Conservation (phyloP, 1,140 invertebrate species). For the Drosophila pandora region DNA sequence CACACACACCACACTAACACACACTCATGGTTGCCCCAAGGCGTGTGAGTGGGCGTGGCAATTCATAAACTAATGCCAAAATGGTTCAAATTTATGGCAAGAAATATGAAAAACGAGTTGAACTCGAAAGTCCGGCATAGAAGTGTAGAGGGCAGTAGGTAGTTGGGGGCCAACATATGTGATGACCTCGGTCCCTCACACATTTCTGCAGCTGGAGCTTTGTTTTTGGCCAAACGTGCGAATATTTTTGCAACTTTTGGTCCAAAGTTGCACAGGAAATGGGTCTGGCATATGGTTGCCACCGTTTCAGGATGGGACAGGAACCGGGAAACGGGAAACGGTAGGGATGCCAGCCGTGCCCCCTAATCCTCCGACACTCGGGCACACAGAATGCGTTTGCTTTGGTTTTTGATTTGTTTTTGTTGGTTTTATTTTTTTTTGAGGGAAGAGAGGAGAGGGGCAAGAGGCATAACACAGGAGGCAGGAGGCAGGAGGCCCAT, state of each 20-base stretch:
- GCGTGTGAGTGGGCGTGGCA: conserved; percentile 32
- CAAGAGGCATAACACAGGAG: background rate
- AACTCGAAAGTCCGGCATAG: conserved; percentile 56
- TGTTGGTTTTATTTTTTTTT: conserved; percentile 55
- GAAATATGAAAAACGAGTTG: conserved; percentile 69
- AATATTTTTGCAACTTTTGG: conserved; percentile 81
- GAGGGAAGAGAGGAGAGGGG: background rate
- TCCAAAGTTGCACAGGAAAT: conserved; percentile 78
- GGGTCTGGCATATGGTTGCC: conserved; percentile 64
- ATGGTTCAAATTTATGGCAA: conserved; percentile 74
- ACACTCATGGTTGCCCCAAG: background rate
- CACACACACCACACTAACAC: conserved; percentile 5
- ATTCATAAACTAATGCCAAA: conserved; percentile 64
- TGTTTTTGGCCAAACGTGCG: conserved; percentile 77
- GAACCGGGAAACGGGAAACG: conserved; percentile 6
- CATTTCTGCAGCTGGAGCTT: conserved; percentile 34
- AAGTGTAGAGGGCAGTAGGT: conserved; percentile 31
- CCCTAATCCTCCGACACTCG: conserved; percentile 35
- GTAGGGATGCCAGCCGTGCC: background rate
- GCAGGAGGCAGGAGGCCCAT: no score
- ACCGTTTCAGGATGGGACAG: conserved; percentile 31
- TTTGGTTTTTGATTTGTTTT: conserved; percentile 58
- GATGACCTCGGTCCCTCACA: conserved; percentile 9
- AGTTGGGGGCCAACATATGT: conserved; percentile 6
- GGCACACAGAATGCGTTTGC: conserved; percentile 17